Evolutionary conservation across 2,888 invertebrate genomes (phyloP).

Genomic region (Anticlea derivata): DNA sequence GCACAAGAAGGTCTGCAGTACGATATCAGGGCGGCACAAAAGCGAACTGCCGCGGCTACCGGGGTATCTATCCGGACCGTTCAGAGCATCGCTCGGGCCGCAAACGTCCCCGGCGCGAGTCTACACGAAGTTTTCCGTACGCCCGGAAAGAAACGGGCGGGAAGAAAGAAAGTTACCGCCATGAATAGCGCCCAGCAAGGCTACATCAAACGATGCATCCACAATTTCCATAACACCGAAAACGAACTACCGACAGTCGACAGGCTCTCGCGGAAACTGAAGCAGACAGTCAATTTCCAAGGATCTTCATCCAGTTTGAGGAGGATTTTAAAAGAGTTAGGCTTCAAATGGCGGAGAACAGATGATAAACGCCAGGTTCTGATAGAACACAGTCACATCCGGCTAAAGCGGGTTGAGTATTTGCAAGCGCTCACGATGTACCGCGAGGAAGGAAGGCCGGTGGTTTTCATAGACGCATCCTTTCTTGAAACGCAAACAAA

Average conservation of each 20-base stretch:
- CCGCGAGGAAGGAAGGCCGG: slow-evolving; percentile 8
- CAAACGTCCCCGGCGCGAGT: neutral
- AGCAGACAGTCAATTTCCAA: slow-evolving; percentile 8
- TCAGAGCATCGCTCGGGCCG: slow-evolving; percentile 17
- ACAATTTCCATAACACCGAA: slow-evolving; percentile 19
- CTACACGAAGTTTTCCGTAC: slow-evolving; percentile 35
- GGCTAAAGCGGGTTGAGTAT: slow-evolving; percentile 19
- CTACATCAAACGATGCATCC: slow-evolving; percentile 17
- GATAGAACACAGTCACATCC: slow-evolving; percentile 15
- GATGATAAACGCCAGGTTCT: slow-evolving; percentile 14
- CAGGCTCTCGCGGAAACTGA: slow-evolving; percentile 4
- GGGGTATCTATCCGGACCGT: slow-evolving; percentile 27
- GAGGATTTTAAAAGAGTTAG: slow-evolving; percentile 8
- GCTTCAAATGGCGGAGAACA: slow-evolving; percentile 14
- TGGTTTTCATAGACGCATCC: slow-evolving; percentile 3
- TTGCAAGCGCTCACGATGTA: slow-evolving; percentile 5
- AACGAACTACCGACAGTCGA: slow-evolving; percentile 6
- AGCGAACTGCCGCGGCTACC: slow-evolving; percentile 28
- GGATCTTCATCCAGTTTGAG: slow-evolving; percentile 14
- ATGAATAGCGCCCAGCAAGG: slow-evolving; percentile 13
- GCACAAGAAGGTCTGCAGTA: slow-evolving; percentile 22
- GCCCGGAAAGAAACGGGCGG: slow-evolving; percentile 39
- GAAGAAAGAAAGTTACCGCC: slow-evolving; percentile 38
- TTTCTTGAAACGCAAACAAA: slow-evolving; percentile 2
- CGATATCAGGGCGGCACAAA: slow-evolving; percentile 27